Evolutionary conservation across 2,797 vertebrate genomes (phyloP), one percentile per base, ranked within the genome.

Genomic region (Chelon labrosus): DNA sequence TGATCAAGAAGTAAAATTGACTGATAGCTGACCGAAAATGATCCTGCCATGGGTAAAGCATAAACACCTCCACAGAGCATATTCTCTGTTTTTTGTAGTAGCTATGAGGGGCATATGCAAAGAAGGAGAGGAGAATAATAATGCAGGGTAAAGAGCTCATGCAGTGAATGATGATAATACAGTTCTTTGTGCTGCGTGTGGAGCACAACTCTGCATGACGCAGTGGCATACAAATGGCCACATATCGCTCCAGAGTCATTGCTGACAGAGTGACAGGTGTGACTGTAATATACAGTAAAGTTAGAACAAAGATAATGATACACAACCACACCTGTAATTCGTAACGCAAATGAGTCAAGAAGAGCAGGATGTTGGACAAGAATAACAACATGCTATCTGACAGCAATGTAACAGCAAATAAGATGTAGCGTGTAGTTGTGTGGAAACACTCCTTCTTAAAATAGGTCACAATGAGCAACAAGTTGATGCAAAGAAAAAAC

Each of bases 191-290:
- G 0, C 41, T 76, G 51, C 22, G 38, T 10, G 42, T 42, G 8
- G 82, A 81, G 70, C 88, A 89, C 20, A 92, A 67, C 54, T 87
- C 74, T 39, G 65, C 73, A 10, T 93, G 91, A 0, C 68, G 79
- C 46, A 93, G 77, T 2, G 91, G 92, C 76, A 93, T 70, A 67
- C 91, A 92, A 44, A 93, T 85, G 11, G 90, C 90, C 39, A 91
- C 87, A 3, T 88, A 93, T 1, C 90, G 86, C 74, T 93, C 91
- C 75, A 93, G 73, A 1, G 88, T 91, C 93, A 91, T 92, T 0
- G 81, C 85, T 27, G 82, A 88, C 46, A 93, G 72, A 46, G 90
- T 91, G n/a, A 92, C 7, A 0, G 88, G 90, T 19, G 91, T 90
- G 17, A 79, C 64, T 19, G 64, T 2, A 35, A 10, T 12, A 3